A percentile compares a stretch with the other conserved stretches of the same genome.
Conservation (phyloP, 2,113 vertebrate genomes). For the Ploceus nigricollis region DNA sequence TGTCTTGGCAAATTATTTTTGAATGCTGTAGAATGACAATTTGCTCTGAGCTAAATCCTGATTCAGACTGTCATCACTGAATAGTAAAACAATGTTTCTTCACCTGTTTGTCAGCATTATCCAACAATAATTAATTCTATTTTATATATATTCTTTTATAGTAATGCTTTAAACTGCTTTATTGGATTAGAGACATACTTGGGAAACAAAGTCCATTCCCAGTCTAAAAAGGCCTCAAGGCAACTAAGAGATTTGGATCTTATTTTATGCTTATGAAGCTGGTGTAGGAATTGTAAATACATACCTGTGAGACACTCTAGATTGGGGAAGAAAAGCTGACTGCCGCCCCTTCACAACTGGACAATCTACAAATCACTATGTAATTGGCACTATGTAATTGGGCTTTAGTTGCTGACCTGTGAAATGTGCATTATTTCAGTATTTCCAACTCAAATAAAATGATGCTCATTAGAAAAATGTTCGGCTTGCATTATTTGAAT, state of each 20-base stretch:
- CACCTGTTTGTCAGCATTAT: conserved; percentile 20
- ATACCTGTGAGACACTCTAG: conserved; percentile 21
- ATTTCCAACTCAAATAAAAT: conserved; percentile 48
- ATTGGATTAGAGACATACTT: conserved; percentile 34
- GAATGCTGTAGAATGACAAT: background rate
- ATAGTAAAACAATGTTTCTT: background rate
- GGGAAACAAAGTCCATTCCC: conserved; percentile 3
- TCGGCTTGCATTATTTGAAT: conserved; percentile 8
- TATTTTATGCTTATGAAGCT: conserved; percentile 49
- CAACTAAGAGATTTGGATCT: conserved; percentile 9
- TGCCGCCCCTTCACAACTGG: conserved; percentile 12
- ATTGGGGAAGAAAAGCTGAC: conserved; percentile 53
- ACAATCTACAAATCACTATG: conserved; percentile 23
- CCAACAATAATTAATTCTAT: conserved; percentile 9
- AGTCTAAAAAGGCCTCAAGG: conserved; percentile 24
- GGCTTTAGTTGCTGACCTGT: conserved; percentile 48
- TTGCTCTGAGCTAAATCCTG: conserved; percentile 6
- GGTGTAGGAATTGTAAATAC: conserved; percentile 30
- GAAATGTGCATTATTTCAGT: conserved; percentile 22
- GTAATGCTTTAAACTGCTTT: background rate
- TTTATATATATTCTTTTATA: conserved; percentile 9
- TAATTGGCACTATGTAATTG: conserved; percentile 36
- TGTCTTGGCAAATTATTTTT: conserved; percentile 4
- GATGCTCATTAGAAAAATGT: conserved; percentile 40
- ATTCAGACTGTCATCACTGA: background rate